Evolutionary conservation across 23 tunicate genomes (phyloP).

Genomic region (Phallusia fumigata): DNA sequence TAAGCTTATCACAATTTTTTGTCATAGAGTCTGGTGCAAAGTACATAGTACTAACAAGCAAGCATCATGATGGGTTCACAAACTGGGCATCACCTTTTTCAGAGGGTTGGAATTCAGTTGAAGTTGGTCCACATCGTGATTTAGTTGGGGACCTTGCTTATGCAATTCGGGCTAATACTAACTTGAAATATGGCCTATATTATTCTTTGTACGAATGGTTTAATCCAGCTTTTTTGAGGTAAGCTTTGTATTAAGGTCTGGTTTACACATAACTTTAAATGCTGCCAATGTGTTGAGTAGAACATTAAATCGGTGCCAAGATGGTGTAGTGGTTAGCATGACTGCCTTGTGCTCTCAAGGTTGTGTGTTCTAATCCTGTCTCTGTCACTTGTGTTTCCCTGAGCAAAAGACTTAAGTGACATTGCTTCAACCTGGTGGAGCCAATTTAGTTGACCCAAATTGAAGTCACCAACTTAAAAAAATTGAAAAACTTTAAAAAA

Average conservation of each 20-base stretch:
- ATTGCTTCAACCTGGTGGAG: too few species aligned
- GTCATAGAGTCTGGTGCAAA: slow-evolving; percentile 76
- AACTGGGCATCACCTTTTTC: slow-evolving; percentile 80
- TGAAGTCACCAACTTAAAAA: too few species aligned
- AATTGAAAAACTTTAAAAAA: too few species aligned
- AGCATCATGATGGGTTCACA: slow-evolving; percentile 93
- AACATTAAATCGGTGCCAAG: too few species aligned
- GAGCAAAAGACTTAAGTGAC: too few species aligned
- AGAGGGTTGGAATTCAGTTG: slow-evolving; percentile 78
- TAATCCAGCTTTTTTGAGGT: slow-evolving; percentile 59
- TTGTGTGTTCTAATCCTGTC: too few species aligned
- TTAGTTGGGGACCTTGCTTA: slow-evolving; percentile 77
- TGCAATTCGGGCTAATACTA: slow-evolving; percentile 58
- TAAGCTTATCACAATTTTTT: background rate
- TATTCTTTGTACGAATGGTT: slow-evolving; percentile 89
- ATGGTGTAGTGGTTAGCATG: too few species aligned
- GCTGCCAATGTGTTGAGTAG: too few species aligned
- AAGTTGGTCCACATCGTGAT: slow-evolving; percentile 81
- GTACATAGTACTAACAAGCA: slow-evolving; percentile 80
- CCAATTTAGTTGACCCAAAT: too few species aligned
- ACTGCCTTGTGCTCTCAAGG: too few species aligned
- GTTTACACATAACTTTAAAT: too few species aligned
- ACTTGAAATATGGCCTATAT: slow-evolving; percentile 65
- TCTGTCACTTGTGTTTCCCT: too few species aligned
- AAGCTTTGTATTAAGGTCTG: slow-evolving; percentile 3